A percentile compares a stretch with the other conserved stretches of the same genome.
These are phyloP conservation scores for Euspilapteryx auroguttella DNA, from an alignment of 2,888 invertebrate genomes.

Conservation along the genomic window DNA sequence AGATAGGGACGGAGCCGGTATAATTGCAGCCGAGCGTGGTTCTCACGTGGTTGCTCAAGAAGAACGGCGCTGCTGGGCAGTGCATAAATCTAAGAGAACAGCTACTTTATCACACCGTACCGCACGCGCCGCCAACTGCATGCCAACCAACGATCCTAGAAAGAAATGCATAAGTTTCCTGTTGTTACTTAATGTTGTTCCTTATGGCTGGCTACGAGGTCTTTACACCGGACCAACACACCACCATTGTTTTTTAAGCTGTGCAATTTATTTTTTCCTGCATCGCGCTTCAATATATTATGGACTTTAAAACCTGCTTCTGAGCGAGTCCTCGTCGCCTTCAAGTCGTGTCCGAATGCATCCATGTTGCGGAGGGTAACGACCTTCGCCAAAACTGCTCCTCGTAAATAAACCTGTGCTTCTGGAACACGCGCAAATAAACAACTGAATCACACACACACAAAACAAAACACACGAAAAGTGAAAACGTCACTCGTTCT, in stretches of 20 bases:
- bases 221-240: constrained; percentile 24
- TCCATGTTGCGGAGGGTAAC: constrained; percentile 34
- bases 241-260: constrained; percentile 7
- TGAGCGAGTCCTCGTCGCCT: constrained; percentile 16
- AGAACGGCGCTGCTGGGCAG: constrained; percentile 17
- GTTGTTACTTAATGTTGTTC: too few species aligned
- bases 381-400: constrained; percentile 38
- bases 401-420: constrained; percentile 37
- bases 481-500: too few species aligned
- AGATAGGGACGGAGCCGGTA: constrained; percentile 28
- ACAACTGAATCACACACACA: not conserved
- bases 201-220: constrained; percentile 6
- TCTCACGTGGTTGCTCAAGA: constrained; percentile 32
- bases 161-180: too few species aligned
- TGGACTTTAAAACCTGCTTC: constrained; percentile 24
- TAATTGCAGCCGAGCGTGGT: constrained; percentile 20
- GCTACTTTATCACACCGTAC: too few species aligned
- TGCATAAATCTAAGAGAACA: constrained; percentile 1
- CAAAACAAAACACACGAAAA: not conserved
- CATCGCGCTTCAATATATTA: constrained; percentile 24
- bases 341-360: too few species aligned
- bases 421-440: constrained; percentile 10
- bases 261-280: constrained; percentile 16
- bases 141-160: too few species aligned
- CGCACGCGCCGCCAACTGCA: too few species aligned